These are phyloP conservation scores for Erythrocercus mccallii DNA, from an alignment of 2,113 vertebrate species.

Conservation along the genomic window DNA sequence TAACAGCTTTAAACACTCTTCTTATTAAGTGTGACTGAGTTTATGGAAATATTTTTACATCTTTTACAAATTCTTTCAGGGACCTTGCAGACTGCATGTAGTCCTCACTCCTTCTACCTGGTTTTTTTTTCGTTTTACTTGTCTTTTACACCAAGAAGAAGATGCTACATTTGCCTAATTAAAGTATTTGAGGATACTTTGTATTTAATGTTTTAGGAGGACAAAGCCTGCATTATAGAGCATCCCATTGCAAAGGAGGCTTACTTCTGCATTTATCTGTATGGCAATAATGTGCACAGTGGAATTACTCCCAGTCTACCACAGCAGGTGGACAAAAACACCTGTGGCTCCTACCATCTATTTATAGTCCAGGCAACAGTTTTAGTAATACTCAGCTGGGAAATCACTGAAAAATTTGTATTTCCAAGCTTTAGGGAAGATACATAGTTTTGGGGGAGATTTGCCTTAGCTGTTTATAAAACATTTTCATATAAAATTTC, in stretches of 20 bases:
- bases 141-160: neutral
- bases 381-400: neutral
- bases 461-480: neutral
- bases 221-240: neutral
- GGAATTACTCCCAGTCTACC: neutral
- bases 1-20: neutral
- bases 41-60: neutral
- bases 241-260: neutral
- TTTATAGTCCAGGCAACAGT: neutral
- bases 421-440: neutral
- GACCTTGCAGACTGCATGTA: neutral
- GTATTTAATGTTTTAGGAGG: neutral
- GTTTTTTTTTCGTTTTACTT: neutral
- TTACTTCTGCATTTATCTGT: neutral
- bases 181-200: neutral
- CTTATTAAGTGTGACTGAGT: neutral
- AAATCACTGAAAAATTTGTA: neutral
- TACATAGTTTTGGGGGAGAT: accelerated
- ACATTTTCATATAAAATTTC: neutral
- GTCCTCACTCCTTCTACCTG: neutral
- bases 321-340: neutral
- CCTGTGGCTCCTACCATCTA: neutral
- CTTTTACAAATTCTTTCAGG: neutral
- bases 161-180: neutral
- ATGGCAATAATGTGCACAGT: neutral